These are phyloP conservation scores for Heptranchias perlo DNA, from an alignment of 2,113 vertebrate genomes.

Conservation along the genomic window DNA sequence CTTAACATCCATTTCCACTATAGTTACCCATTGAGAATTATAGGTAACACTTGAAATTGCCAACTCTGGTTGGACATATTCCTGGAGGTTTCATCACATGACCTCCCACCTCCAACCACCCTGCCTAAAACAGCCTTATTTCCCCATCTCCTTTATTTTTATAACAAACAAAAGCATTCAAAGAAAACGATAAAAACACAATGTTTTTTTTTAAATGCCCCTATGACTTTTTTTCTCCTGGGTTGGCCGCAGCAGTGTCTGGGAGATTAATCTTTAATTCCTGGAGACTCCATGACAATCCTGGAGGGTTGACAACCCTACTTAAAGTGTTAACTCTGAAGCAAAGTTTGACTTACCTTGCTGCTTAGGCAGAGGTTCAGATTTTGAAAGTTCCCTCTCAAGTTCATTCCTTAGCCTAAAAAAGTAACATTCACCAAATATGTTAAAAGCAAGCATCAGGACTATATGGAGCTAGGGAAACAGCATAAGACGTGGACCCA, in stretches of 20 bases:
- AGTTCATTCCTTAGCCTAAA: conserved; percentile 53
- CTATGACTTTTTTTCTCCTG: no score
- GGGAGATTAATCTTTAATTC: neutral
- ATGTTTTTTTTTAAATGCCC: no score
- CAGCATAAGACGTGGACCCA: neutral
- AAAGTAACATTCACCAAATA: neutral
- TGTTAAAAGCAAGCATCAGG: neutral
- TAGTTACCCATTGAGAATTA: no score
- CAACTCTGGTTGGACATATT: no score
- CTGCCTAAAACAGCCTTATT: no score
- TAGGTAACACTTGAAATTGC: no score
- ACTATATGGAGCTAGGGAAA: neutral
- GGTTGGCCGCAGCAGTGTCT: neutral
- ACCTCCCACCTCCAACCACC: no score
- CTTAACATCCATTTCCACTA: no score
- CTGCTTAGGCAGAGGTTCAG: conserved; percentile 29
- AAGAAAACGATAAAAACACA: neutral
- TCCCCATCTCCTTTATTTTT: no score
- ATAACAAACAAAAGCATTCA: no score
- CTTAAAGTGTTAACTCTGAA: neutral
- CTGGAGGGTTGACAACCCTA: neutral
- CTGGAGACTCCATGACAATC: neutral
- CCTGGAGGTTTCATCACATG: no score
- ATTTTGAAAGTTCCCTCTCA: conserved; percentile 34
- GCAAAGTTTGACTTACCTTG: conserved; percentile 38